Percentiles rank a stretch among this genome's conserved stretches.
Evolutionary conservation across 1,140 invertebrate species (phyloP).

Genomic region (Myzus persicae): DNA sequence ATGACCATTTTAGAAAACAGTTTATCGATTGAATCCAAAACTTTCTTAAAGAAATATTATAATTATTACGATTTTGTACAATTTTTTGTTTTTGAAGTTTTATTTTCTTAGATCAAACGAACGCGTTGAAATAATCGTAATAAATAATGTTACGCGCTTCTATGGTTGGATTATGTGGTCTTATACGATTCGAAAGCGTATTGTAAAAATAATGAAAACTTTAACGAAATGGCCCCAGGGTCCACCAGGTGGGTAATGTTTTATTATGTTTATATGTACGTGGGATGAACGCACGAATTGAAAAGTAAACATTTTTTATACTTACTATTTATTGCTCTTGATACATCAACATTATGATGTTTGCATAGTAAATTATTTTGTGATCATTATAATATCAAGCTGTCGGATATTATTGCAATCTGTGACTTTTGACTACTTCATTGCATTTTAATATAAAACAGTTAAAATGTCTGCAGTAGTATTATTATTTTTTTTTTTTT

Average conservation of each 20-base stretch:
- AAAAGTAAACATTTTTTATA: not conserved
- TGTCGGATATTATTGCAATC: not conserved
- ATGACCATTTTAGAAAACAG: not conserved
- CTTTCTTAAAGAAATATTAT: not conserved
- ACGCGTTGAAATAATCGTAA: not conserved
- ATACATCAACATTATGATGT: not conserved
- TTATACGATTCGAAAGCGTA: not conserved
- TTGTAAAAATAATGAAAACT: not conserved
- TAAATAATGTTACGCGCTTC: not conserved
- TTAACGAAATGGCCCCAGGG: not conserved
- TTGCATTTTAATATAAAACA: not conserved
- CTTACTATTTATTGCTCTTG: not conserved
- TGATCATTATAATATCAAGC: not conserved
- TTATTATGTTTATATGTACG: not conserved
- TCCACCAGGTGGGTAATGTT: not conserved
- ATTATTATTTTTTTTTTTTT: no score
- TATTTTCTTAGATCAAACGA: not conserved
- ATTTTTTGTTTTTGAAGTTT: not conserved
- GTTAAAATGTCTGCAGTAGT: no score
- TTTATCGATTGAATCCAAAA: not conserved
- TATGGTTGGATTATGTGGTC: not conserved
- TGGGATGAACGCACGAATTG: constrained; percentile 4
- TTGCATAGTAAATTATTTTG: not conserved
- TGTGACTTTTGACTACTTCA: not conserved
- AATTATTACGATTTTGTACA: not conserved